These are phyloP conservation scores for Hydractinia symbiolongicarpus DNA, from an alignment of 30 jellyfish, hydroid and myxozoan genomes.

Conservation along the genomic window DNA sequence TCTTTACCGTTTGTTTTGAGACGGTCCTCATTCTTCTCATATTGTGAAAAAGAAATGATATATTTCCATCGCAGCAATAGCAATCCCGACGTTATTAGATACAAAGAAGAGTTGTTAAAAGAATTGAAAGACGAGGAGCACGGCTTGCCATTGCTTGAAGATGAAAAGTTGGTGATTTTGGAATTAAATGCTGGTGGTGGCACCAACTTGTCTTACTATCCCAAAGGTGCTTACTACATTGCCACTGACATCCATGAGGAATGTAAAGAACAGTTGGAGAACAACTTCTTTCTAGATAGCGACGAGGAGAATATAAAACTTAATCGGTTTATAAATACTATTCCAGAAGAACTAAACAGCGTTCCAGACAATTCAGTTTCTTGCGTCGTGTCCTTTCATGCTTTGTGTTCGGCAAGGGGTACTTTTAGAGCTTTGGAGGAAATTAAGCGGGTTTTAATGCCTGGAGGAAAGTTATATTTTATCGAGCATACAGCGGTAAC, in stretches of 20 bases:
- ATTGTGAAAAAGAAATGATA: constrained; percentile 21
- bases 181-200: constrained; percentile 33
- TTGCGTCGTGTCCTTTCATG: constrained; percentile 36
- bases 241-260: constrained; percentile 24
- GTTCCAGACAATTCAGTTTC: constrained; percentile 36
- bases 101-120: constrained; percentile 23
- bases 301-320: constrained; percentile 1
- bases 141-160: constrained; percentile 15
- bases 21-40: constrained; percentile 26
- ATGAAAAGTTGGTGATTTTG: constrained; percentile 31
- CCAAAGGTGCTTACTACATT: constrained; percentile 16
- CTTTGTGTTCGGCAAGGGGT: constrained; percentile 24
- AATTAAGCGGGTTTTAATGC: constrained; percentile 37
- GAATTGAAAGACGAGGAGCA: constrained; percentile 16
- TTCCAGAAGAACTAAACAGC: constrained; percentile 26
- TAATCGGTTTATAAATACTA: constrained; percentile 3
- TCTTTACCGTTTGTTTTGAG: constrained; percentile 20
- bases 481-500: constrained; percentile 21
- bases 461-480: constrained; percentile 32
- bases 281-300: constrained; percentile 9
- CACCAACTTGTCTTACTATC: constrained; percentile 28
- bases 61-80: constrained; percentile 37
- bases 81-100: neutral
- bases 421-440: constrained; percentile 32
- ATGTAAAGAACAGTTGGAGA: neutral